Base-by-base conservation (phyloP, 2,888 invertebrate species). In the Patella pellucida region DNA sequence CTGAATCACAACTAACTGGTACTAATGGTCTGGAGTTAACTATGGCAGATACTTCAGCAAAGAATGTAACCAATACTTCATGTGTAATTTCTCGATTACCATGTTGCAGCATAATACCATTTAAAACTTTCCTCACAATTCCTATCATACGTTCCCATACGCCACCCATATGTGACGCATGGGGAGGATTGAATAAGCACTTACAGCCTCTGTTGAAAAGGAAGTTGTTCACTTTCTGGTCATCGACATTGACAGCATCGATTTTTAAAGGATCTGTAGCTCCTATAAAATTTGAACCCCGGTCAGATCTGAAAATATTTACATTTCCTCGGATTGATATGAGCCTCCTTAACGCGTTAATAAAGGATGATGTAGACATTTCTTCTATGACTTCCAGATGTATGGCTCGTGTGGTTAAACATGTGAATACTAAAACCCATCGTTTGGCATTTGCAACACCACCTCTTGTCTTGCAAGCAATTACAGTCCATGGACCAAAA, bases 121-220 rank as follows among this genome's bases (percentile, higher is more conserved):
- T 77, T n/a, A 82, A 70, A 50, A 82, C 77, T 12, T 79, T 15
- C 15, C 79, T 19, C 1, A 75, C 56, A 4, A 79, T 50, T 9
- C 80, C 80, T n/a, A 79, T 82, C 71, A 82, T 71, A 27, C 80
- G 62, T 56, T 79, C 78, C 77, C 78, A 80, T 3, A 51, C 51
- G 11, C 80, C 80, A 15, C 78, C 80, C 76, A 82, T 78, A 67
- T 81, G 81, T 3, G 81, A 79, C 16, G 76, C 68, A 74, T 79
- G 77, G 2, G 81, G 80, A 0, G 76, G 72, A 27, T 82, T 82
- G 68, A 82, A 82, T 31, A 51, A 75, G 81, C 81, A 82, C 0
- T 73, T 50, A 56, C 69, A 69, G 1, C 78, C 72, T 41, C 41
- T 41, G 7, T 41, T 41, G 41, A 41, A 41, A 41, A 41, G 41